Evolutionary conservation across 2,113 vertebrate genomes (phyloP).

Genomic region (Cathartes aura): DNA sequence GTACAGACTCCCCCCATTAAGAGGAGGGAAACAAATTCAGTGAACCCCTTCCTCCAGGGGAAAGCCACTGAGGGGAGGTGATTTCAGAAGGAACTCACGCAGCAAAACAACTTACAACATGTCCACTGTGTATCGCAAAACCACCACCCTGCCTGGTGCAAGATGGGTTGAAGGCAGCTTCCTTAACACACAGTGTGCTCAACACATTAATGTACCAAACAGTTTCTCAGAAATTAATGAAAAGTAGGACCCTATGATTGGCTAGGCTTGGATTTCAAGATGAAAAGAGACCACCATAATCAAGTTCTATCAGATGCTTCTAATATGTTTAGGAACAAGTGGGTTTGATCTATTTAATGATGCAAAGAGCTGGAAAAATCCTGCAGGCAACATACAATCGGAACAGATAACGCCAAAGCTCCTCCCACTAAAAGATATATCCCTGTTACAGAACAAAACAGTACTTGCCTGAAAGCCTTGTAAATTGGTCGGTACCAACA

Average conservation of each 20-base stretch:
- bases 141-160: not conserved
- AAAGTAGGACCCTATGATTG: not conserved
- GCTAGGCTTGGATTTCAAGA: not conserved
- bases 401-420: not conserved
- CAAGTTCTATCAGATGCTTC: not conserved
- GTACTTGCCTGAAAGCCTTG: slow-evolving; percentile 92
- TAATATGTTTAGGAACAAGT: not conserved
- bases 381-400: not conserved
- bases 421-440: not conserved
- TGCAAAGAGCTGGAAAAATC: slow-evolving; percentile 14
- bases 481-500: slow-evolving; percentile 98
- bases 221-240: not conserved
- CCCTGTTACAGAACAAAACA: accelerated
- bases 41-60: not conserved
- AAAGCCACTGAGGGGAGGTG: not conserved
- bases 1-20: not conserved
- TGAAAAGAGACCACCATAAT: not conserved
- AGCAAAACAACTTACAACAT: not conserved
- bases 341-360: not conserved
- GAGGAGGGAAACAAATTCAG: not conserved
- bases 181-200: accelerated
- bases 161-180: not conserved
- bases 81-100: not conserved
- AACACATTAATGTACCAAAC: accelerated
- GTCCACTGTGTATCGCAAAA: accelerated